Base-by-base conservation (phyloP, 2,888 invertebrate genomes). In the Drosophila atripex region DNA sequence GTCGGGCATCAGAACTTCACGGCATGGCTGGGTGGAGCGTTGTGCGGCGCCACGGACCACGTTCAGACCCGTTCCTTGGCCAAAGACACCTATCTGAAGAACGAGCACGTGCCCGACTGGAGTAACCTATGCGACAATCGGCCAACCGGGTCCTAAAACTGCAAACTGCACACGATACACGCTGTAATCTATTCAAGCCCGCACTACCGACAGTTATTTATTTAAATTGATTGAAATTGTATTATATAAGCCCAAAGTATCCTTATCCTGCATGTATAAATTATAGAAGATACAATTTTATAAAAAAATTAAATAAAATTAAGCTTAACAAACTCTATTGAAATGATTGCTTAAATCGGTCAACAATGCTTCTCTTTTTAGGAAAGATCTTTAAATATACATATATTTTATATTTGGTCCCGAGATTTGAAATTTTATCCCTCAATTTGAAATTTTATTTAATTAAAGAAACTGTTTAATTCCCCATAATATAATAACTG, bases 11-110 rank as follows among this genome's bases (percentile, higher is more conserved):
- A 94, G 60, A 98, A 97, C 92, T 95, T 95, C 88, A 94, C 94
- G 11, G 95, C 96, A 39, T 99, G 98, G 98, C 92, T 97, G 28
- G 98, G 98, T 90, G 96, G 95, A 57, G 94, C 96, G 8, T 94
- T 97, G 75, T 95, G 96, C 89, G 96, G 96, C 47, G 94, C 95
- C 35, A 95, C 96, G 1, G 96, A 96, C 86, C 93, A 95, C 66
- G 92, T 96, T 32, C 93, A 93, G 35, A 93, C 94, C 58, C 93
- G 95, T 46, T 96, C 95, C 11, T 90, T 97, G 45, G 93, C 95
- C 0, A 94, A 95, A 76, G 98, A 98, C 84, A 92, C 92, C 54
- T 98, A 95, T 92, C 92, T 94, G 66, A 94, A 94, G 82, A 92
- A 93, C 65, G 94, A 94, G 46, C 92, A 94, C 61, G 93, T 98